Evolutionary conservation across 2,888 invertebrate species (phyloP).

Genomic region (Macrophya alboannulata): DNA sequence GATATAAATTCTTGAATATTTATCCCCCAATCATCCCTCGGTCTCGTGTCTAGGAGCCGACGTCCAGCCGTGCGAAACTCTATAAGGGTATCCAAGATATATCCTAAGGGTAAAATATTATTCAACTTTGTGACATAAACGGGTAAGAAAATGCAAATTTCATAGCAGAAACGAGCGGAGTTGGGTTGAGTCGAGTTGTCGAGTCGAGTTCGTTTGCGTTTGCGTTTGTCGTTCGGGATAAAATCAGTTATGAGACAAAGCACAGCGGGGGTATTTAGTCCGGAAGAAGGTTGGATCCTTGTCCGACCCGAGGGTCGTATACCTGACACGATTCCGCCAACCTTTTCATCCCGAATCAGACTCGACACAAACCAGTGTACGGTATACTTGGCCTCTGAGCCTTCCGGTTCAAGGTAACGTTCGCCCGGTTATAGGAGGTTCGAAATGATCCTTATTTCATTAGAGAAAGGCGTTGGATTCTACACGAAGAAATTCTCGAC

Average conservation of each 20-base stretch:
- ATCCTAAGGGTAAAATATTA: conserved; percentile 5
- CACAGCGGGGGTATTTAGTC: neutral
- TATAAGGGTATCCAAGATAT: neutral
- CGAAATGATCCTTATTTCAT: neutral
- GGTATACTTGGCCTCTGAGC: neutral
- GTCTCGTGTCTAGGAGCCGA: neutral
- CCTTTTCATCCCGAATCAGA: conserved; percentile 1
- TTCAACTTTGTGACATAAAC: conserved; percentile 44
- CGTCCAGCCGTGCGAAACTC: neutral
- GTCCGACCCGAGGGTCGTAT: neutral
- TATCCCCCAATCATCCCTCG: conserved; percentile 17
- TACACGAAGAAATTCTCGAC: neutral
- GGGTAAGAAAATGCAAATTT: conserved; percentile 32
- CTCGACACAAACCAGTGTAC: neutral
- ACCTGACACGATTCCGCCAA: neutral
- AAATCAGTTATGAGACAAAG: conserved; percentile 40
- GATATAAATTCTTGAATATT: conserved; percentile 33
- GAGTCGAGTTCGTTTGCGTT: no score
- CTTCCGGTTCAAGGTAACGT: neutral
- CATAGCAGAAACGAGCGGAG: neutral
- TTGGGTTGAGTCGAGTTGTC: neutral
- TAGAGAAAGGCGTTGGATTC: neutral
- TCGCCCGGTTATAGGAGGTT: neutral
- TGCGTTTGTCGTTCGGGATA: neutral
- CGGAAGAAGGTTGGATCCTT: conserved; percentile 20